Evolutionary conservation across 2,113 vertebrate species (phyloP), one percentile per base, ranked within the genome.

Genomic region (Prunella himalayana): DNA sequence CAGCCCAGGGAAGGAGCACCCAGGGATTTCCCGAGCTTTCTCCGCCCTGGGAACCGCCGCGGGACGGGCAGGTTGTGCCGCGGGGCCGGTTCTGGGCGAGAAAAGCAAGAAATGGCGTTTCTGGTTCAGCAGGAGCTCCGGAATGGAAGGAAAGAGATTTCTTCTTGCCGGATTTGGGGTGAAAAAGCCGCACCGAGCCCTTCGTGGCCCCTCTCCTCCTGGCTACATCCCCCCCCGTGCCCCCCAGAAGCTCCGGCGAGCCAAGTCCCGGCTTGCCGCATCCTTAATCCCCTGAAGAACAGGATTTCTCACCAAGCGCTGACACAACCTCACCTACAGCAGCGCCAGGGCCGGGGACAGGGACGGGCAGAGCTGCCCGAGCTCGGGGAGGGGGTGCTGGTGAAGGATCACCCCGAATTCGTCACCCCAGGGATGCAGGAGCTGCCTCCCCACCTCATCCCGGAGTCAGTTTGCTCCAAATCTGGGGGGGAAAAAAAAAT

Each of bases 271-370:
- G 88, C 95, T 75, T 81, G 91, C 37, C 59, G 35, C 33, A 33
- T 33, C 85, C 31, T 64, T 76, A 89, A 92, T 96, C 86, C 95
- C 91, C 88, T 33, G 72, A 69, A 71, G 68, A 93, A 91, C 86
- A 86, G 91, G 95, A 89, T 91, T 70, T 47, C 41, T 44, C 71
- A 86, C 75, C 69, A 23, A 78, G 78, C 17, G 24, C 57, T 82
- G 81, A 53, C 81, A 61, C 3, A 37, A 35, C 88, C 57, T 41
- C 56, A 80, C 91, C 93, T 87, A 41, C 85, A 72, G 93, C 77
- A 24, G 30, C 3, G 53, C n/a, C 4, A 30, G 10, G 59, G 76
- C 57, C 9, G 8, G 11, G 71, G 66, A 25, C n/a, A 5, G 41
- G 51, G 51, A 54, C 31, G 23, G 41, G 65, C 44, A 45, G 69